These are phyloP conservation scores for Drosophila eugracilis DNA, from an alignment of 1,140 invertebrate genomes.

Conservation along the genomic window DNA sequence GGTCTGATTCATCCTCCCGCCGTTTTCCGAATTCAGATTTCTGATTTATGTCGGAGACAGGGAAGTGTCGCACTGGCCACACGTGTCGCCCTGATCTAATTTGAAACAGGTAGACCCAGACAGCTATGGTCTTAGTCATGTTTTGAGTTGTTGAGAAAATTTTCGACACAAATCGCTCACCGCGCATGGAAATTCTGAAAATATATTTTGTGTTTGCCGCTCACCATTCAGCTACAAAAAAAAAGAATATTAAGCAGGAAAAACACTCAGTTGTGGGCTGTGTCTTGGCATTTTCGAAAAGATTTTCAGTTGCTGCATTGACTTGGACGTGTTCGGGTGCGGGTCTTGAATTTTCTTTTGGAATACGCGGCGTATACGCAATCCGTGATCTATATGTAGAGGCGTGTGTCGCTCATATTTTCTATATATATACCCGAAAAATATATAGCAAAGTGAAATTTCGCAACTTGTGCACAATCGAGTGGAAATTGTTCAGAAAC, in stretches of 20 bases:
- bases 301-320: constrained; percentile 78
- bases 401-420: constrained; percentile 43
- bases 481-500: constrained; percentile 20
- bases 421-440: constrained; percentile 36
- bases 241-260: neutral
- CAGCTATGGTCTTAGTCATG: constrained; percentile 54
- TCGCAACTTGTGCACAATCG: constrained; percentile 55
- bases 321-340: constrained; percentile 73
- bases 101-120: constrained; percentile 53
- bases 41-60: constrained; percentile 48
- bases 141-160: constrained; percentile 42
- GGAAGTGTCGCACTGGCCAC: constrained; percentile 29
- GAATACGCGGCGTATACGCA: constrained; percentile 76
- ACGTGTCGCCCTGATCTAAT: constrained; percentile 67
- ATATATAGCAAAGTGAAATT: constrained; percentile 63
- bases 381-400: constrained; percentile 49
- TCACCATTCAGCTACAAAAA: constrained; percentile 55
- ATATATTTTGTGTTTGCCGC: constrained; percentile 41
- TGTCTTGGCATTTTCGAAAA: constrained; percentile 68
- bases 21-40: constrained; percentile 53
- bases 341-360: constrained; percentile 35
- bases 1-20: constrained; percentile 32
- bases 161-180: constrained; percentile 57
- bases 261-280: constrained; percentile 45
- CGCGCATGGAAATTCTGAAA: constrained; percentile 74